Conservation (phyloP, 2,797 vertebrate species). For the Euthynnus affinis region DNA sequence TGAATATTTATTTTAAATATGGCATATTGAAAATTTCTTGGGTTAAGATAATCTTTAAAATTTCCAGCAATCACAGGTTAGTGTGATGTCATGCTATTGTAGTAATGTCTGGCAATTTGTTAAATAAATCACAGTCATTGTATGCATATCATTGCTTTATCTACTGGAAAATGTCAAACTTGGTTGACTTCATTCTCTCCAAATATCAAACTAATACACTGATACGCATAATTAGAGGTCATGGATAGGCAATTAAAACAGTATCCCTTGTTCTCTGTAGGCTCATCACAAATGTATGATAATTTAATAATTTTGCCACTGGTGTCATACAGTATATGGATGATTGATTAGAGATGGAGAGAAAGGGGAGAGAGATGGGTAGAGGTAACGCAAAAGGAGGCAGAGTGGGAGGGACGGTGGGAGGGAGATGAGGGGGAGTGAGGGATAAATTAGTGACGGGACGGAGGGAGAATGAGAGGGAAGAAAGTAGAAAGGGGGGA, state of each 20-base stretch:
- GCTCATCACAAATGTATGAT: slow-evolving; percentile 80
- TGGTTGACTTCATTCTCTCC: slow-evolving; percentile 73
- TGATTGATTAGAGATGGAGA: slow-evolving; percentile 80
- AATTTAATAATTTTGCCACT: slow-evolving; percentile 80
- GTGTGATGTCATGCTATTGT: slow-evolving; percentile 24
- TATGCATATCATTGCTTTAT: slow-evolving; percentile 71
- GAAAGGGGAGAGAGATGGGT: slow-evolving; percentile 62
- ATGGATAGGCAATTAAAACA: slow-evolving; percentile 81
- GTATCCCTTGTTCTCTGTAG: slow-evolving; percentile 75
- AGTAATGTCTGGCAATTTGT: slow-evolving; percentile 61
- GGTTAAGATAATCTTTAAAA: not conserved
- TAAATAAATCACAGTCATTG: slow-evolving; percentile 65
- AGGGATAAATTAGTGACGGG: slow-evolving; percentile 76
- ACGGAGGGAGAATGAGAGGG: slow-evolving; percentile 52
- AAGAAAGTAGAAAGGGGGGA: slow-evolving; percentile 45
- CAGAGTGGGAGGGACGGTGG: slow-evolving; percentile 61
- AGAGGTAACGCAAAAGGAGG: slow-evolving; percentile 60
- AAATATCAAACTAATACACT: slow-evolving; percentile 82
- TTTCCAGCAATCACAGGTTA: slow-evolving; percentile 22
- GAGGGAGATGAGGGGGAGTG: slow-evolving; percentile 58
- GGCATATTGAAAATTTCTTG: slow-evolving; percentile 13
- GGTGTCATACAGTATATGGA: slow-evolving; percentile 75
- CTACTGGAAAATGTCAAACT: slow-evolving; percentile 79
- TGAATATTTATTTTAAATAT: slow-evolving; percentile 6
- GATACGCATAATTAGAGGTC: slow-evolving; percentile 82